Evolutionary conservation across 2,888 invertebrate genomes (phyloP).

Genomic region (Frankliniella intonsa): DNA sequence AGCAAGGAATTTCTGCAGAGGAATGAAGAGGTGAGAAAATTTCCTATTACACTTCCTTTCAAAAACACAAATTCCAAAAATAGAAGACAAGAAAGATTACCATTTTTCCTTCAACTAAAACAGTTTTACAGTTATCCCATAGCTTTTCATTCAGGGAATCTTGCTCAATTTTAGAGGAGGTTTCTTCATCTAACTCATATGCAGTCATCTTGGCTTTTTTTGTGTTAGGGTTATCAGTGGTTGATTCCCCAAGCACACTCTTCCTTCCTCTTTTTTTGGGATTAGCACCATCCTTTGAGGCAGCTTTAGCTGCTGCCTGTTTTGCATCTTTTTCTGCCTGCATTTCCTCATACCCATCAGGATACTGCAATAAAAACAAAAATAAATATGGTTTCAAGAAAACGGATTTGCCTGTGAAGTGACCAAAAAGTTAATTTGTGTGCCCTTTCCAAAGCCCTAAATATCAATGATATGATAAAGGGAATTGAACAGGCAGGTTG

Average conservation of each 20-base stretch:
- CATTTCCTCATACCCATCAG: constrained; percentile 66
- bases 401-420: constrained; percentile 39
- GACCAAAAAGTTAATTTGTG: constrained; percentile 34
- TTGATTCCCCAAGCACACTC: constrained; percentile 38
- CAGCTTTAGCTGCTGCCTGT: constrained; percentile 29
- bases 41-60: too few relatives aligned
- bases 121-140: constrained; percentile 61
- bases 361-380: constrained; percentile 52
- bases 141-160: constrained; percentile 60
- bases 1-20: constrained; percentile 54
- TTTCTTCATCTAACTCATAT: constrained; percentile 47
- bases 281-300: constrained; percentile 37
- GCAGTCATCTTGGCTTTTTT: constrained; percentile 46
- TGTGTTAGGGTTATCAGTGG: constrained; percentile 39
- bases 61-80: background rate
- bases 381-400: background rate
- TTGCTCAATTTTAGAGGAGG: constrained; percentile 49
- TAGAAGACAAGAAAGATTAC: constrained; percentile 38
- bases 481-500: background rate
- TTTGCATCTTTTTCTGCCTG: constrained; percentile 51
- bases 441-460: background rate
- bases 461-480: background rate
- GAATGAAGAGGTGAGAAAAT: background rate
- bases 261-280: constrained; percentile 43
- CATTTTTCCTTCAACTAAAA: constrained; percentile 51